Base-by-base conservation (phyloP, 2,888 invertebrate genomes). In the Andrena praecox region DNA sequence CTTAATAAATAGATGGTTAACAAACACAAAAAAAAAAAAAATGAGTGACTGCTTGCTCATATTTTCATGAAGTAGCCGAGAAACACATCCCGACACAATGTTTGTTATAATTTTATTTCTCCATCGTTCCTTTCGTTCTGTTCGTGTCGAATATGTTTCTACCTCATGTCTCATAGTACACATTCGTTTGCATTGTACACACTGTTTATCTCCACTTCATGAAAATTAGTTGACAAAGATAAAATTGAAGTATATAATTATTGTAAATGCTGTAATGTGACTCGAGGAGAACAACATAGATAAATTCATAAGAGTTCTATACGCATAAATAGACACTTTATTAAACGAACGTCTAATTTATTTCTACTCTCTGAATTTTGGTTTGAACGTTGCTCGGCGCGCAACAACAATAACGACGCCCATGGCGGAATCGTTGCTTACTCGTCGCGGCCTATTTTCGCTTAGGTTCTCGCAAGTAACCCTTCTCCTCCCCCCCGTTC, bases 321-420 rank as follows among this genome's bases (percentile, higher is more conserved):
- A 89, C 86, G 87, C 91, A 89, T 90, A 86, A 89, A 90, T 92
- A 91, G 88, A 87, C 88, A 89, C 90, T 90, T 90, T 87, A 88
- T 88, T 80, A 86, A 89, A 89, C 63, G 80, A 88, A 87, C 80
- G 89, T 89, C 85, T 89, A 86, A 89, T 91, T 91, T 89, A 87
- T 91, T 92, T 90, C 88, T 87, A 91, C 87, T 92, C 89, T 89
- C 68, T 79, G 69, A 56, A 48, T 82, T 56, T 24, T 81, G 69
- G 69, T 69, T 73, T 67, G 60, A 70, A 56, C 59, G 16, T 74
- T 76, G 63, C 59, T 81, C 70, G 42, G 16, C 16, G 4, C 16
- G 42, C 42, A 42, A 42, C 42, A 42, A 27, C 59, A 56, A 24
- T 35, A n/a, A 24, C 60, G 33, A 68, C 59, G 68, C 50, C 24